A percentile compares a stretch with the other conserved stretches of the same genome.
phyloP scores from a whole-genome alignment of 2,888 invertebrate genomes.

The Torymus aiolomorphi region DNA sequence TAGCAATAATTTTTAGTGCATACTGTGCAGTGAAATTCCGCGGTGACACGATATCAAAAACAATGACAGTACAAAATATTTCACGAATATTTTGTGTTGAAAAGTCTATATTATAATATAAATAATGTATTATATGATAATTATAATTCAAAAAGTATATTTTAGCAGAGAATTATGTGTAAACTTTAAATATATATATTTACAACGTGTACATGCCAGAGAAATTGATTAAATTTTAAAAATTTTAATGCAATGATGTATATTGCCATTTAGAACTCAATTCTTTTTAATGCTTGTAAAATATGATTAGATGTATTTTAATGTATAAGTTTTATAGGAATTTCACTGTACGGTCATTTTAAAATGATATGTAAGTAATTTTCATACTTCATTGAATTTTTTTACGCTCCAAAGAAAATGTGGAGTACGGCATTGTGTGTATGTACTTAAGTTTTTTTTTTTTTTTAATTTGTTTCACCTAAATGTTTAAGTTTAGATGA shows the following conservation, averaged over 20 bases:
- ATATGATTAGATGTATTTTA: conserved; percentile 54
- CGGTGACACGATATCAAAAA: conserved; percentile 44
- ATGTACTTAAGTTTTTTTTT: conserved; percentile 60
- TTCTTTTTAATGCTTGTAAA: conserved; percentile 53
- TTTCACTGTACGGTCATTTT: conserved; percentile 55
- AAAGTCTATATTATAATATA: conserved; percentile 38
- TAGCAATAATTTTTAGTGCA: conserved; percentile 54
- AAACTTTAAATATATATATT: conserved; percentile 42
- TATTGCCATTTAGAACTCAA: conserved; percentile 36
- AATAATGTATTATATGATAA: conserved; percentile 46
- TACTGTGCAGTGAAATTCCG: conserved; percentile 53
- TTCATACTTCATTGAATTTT: conserved; percentile 50
- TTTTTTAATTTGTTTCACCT: conserved; percentile 72
- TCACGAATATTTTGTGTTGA: conserved; percentile 47
- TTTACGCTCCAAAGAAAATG: conserved; percentile 54
- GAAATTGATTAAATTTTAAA: conserved; percentile 38
- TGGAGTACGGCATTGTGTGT: conserved; percentile 53
- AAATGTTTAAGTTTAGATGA: conserved; percentile 74
- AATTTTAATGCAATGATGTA: conserved; percentile 27
- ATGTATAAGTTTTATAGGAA: conserved; percentile 46
- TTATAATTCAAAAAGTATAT: conserved; percentile 45
- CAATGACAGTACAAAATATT: conserved; percentile 54
- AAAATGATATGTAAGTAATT: conserved; percentile 52
- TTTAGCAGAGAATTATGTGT: conserved; percentile 35
- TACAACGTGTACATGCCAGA: conserved; percentile 39